A percentile compares a stretch with the other conserved stretches of the same genome.
These are phyloP conservation scores for Noctilio leporinus DNA, from an alignment of 2,113 vertebrate species.

Conservation along the genomic window DNA sequence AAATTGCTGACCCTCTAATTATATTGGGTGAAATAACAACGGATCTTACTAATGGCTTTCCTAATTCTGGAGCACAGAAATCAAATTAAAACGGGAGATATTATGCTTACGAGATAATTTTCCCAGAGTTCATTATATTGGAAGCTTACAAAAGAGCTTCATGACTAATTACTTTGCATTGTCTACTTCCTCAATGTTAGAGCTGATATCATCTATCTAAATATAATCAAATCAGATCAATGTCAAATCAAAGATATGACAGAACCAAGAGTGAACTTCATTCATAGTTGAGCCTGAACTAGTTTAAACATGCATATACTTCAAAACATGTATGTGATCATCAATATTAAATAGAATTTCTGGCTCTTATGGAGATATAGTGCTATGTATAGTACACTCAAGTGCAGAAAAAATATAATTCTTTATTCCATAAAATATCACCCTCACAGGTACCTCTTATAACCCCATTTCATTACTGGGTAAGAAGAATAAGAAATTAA, in stretches of 20 bases:
- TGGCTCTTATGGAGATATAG: neutral
- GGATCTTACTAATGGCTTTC: conserved; percentile 78
- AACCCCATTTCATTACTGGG: fast-evolving
- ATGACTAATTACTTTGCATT: conserved; percentile 69
- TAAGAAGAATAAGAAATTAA: neutral
- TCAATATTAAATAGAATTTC: neutral
- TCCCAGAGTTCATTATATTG: conserved; percentile 61
- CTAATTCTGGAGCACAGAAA: conserved; percentile 76
- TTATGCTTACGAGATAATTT: conserved; percentile 48
- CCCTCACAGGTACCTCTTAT: neutral
- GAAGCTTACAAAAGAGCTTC: conserved; percentile 67
- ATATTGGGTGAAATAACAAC: conserved; percentile 74
- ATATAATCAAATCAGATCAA: conserved; percentile 66
- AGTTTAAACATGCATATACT: neutral
- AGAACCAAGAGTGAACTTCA: conserved; percentile 59
- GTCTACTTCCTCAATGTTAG: conserved; percentile 72
- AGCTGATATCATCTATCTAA: conserved; percentile 72
- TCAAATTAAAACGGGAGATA: conserved; percentile 76
- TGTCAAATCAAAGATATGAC: conserved; percentile 65
- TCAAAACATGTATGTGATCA: neutral
- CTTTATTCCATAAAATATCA: neutral
- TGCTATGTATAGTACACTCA: neutral
- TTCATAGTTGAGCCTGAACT: neutral
- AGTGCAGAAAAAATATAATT: neutral
- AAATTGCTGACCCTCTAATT: conserved; percentile 77